Base-by-base conservation (phyloP, 2,888 invertebrate genomes). In the Dynastes maya region DNA sequence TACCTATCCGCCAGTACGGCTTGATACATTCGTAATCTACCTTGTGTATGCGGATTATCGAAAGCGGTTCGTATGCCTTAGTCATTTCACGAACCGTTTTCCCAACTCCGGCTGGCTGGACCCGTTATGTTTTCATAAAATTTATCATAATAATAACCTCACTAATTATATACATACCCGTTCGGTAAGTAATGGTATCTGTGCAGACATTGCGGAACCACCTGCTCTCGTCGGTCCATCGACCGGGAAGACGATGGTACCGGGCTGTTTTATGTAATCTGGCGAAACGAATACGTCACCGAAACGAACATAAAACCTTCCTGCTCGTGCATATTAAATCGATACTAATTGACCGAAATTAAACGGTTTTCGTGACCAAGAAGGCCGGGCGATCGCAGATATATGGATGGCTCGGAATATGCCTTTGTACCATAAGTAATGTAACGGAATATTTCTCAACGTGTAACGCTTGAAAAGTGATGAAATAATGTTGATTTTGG, bases 111-210 rank as follows among this genome's bases (percentile, higher is more conserved):
- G 45, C 49, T 13, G n/a, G 49, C 22, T 32, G 16, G 16, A 58
- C 22, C 72, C 72, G 72, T 72, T 72, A 72, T 58, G 58, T 72
- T 72, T 72, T 72, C 72, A 40, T 72, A 72, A 72, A 72, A 58
- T 72, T 72, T 58, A 72, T 58, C 72, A 72, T 72, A 72, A 72
- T 58, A 72, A 72, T 72, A 58, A 72, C 72, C 58, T 29, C 40
- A 58, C 72, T 72, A 72, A 72, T 72, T 72, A 72, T 72, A 72
- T 58, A 72, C 58, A 72, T 58, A 72, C 58, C 37, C 72, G 58
- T 67, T 49, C 45, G 67, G 49, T 11, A 67, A 67, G 67, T 67
- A 67, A 67, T 67, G 45, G 49, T 67, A 67, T 45, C 45, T 67
- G 32, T 67, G 72, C 72, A 72, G 72, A 72, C 72, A 58, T 72